These are phyloP conservation scores for Linepithema humile DNA, from an alignment of 1,140 invertebrate species.

Conservation along the genomic window DNA sequence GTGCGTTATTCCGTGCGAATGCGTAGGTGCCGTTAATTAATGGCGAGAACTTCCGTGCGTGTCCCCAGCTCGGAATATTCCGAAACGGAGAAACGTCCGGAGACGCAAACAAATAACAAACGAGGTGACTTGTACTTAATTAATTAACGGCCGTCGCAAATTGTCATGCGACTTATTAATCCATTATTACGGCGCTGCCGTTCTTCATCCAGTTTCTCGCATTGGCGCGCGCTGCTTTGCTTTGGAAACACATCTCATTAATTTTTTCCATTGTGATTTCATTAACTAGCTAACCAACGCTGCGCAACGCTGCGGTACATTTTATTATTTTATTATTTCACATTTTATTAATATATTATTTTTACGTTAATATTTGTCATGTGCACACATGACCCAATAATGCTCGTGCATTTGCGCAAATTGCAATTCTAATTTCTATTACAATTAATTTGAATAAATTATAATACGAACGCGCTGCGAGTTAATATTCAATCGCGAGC, in stretches of 20 bases:
- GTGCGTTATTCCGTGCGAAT: no score
- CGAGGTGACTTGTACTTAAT: background rate
- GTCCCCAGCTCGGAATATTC: background rate
- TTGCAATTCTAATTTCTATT: slow-evolving; percentile 2
- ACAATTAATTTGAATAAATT: slow-evolving; percentile 20
- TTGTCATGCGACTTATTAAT: background rate
- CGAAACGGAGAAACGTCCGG: background rate
- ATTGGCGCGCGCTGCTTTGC: background rate
- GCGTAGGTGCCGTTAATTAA: no score
- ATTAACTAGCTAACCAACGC: background rate
- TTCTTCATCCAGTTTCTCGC: background rate
- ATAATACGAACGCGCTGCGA: background rate
- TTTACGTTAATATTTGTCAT: background rate
- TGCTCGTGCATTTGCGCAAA: background rate
- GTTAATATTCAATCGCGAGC: slow-evolving; percentile 2
- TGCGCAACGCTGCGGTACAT: background rate
- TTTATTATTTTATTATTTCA: background rate
- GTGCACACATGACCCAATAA: background rate
- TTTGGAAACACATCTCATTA: slow-evolving; percentile 1
- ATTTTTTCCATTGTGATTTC: background rate
- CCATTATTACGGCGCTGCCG: background rate
- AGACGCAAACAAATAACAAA: background rate
- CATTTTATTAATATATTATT: background rate
- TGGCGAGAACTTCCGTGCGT: background rate
- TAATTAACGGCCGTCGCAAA: background rate